These are phyloP conservation scores for Blastomussa wellsi DNA, from an alignment of 92 coral and sea anemone genomes.

Conservation along the genomic window DNA sequence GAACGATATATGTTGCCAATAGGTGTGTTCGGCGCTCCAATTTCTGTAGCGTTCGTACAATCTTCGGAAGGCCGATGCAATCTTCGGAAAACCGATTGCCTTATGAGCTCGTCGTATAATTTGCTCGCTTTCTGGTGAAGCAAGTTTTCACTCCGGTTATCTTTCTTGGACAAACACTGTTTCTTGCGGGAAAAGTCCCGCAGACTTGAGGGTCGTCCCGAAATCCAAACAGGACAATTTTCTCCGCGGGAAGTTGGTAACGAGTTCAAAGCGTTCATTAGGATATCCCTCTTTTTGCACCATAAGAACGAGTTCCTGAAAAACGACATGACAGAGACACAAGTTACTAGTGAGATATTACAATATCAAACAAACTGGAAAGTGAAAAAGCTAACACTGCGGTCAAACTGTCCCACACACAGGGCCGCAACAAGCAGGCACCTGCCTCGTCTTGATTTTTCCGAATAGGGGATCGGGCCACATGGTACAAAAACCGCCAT, in stretches of 20 bases:
- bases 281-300: slow-evolving; percentile 88
- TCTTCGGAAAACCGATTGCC: background rate
- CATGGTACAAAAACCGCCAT: too few species aligned
- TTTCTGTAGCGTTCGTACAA: background rate
- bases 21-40: background rate
- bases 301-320: slow-evolving; percentile 83
- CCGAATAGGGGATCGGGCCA: too few species aligned
- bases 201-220: slow-evolving; percentile 77
- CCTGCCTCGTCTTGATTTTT: too few species aligned
- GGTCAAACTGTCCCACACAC: too few species aligned
- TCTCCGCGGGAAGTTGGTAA: slow-evolving; percentile 92
- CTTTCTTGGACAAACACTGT: slow-evolving; percentile 97
- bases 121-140: background rate
- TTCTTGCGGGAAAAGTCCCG: slow-evolving; percentile 96
- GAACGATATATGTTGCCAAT: background rate
- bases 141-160: slow-evolving; percentile 32
- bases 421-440: too few species aligned
- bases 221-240: slow-evolving; percentile 79
- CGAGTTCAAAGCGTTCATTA: slow-evolving; percentile 86
- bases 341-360: too few species aligned
- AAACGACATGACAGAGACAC: background rate
- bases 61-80: background rate
- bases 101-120: background rate
- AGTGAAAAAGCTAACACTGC: too few species aligned
- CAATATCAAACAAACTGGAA: too few species aligned